Base-by-base conservation (phyloP, 2,113 vertebrate species). In the Natator depressus region DNA sequence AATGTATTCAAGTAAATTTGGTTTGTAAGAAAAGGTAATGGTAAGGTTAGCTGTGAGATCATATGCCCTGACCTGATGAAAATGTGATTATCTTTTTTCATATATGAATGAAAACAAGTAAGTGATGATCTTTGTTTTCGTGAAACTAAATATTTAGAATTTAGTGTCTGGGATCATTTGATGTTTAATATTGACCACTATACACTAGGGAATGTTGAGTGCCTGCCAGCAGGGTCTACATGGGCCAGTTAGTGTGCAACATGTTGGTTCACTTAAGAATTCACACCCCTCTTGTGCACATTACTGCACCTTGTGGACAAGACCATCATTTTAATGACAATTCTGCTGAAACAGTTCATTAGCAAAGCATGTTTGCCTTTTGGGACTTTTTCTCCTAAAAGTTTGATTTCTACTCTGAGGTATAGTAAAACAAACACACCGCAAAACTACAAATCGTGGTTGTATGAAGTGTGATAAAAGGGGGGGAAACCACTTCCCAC, bases 31-130 rank as follows among this genome's bases (percentile, higher is more conserved):
- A 91, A 78, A 72, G 6, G 29, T 54, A 9, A 0, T 47, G 53
- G 25, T 0, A 0, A 27, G 76, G 1, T 49, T 90, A 86, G 38
- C 10, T 86, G 10, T 80, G n/a, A 4, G 0, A 24, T 1, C 49
- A 8, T 55, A 42, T 25, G n/a, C 20, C 19, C 35, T 19, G 17
- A 31, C 27, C 16, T 65, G 31, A 31, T 75, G n/a, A 75, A 75
- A 24, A 75, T 75, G n/a, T 42, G 20, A 24, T 75, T 42, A 11
- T 5, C n/a, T 75, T n/a, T n/a, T 69, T 75, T 75, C 69, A 42
- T 11, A 24, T 42, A 22, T 75, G 38, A 75, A 75, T 75, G 69
- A 22, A 75, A 42, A 75, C 65, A 75, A 22, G 31, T 38, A 42
- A 65, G 62, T 42, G 22, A 35, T n/a, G 17, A n/a, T 17, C 35